Evolutionary conservation across 1,140 invertebrate species (phyloP).

Genomic region (Littorina saxatilis): DNA sequence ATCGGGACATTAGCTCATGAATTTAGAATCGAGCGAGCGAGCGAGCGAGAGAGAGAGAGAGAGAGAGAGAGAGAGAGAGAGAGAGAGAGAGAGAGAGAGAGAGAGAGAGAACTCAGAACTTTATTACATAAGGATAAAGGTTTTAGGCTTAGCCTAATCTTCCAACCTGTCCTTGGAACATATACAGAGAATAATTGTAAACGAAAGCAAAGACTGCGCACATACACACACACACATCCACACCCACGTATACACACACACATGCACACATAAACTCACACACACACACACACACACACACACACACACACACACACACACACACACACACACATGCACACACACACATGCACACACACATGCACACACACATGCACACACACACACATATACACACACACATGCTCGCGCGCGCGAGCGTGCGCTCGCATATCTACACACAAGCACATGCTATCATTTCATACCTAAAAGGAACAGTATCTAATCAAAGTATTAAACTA

Average conservation of each 20-base stretch:
- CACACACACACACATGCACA: neutral
- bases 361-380: constrained; percentile 8
- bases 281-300: neutral
- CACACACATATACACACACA: constrained; percentile 14
- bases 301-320: neutral
- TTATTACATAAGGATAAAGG: no score
- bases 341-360: constrained; percentile 17
- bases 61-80: constrained; percentile 82
- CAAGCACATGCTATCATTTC: no score
- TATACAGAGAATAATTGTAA: no score
- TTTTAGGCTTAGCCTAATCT: no score
- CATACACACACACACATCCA: neutral
- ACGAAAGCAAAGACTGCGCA: neutral
- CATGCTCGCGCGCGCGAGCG: no score
- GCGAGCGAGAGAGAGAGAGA: constrained; percentile 75
- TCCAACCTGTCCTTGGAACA: no score
- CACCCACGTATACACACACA: no score
- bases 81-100: constrained; percentile 64
- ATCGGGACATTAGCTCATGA: constrained; percentile 76
- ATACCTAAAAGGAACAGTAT: no score
- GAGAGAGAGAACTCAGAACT: no score
- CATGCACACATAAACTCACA: no score
- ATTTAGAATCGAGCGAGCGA: constrained; percentile 72
- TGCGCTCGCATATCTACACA: no score
- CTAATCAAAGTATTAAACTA: no score